Conservation (phyloP, 2,797 vertebrate species). For the Enteromius viviparus region DNA sequence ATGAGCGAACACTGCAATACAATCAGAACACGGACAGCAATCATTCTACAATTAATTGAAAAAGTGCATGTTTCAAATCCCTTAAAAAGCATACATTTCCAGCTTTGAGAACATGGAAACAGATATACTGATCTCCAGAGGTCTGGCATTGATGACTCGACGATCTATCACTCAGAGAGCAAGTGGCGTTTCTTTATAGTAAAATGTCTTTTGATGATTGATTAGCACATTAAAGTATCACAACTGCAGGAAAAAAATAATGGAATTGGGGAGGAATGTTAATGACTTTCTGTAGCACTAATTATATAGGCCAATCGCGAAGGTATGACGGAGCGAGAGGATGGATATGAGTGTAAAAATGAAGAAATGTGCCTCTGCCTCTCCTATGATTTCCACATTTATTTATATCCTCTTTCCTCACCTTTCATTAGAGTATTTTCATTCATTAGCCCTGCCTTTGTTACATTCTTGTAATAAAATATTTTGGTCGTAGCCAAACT, state of each 20-base stretch:
- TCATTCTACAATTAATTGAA: slow-evolving; percentile 9
- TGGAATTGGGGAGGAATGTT: slow-evolving; percentile 40
- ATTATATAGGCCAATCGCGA: slow-evolving; percentile 40
- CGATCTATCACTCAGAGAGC: slow-evolving; percentile 25
- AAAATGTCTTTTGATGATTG: slow-evolving; percentile 47
- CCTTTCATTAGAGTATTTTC: slow-evolving; percentile 34
- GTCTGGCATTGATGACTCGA: slow-evolving; percentile 26
- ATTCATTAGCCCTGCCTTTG: slow-evolving; percentile 31
- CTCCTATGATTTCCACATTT: slow-evolving; percentile 1
- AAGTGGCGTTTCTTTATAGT: slow-evolving; percentile 32
- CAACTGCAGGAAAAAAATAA: slow-evolving; percentile 43
- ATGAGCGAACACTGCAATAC: background rate
- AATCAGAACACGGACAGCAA: background rate
- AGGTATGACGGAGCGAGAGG: slow-evolving; percentile 28
- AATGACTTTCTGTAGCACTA: slow-evolving; percentile 50
- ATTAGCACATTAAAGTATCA: slow-evolving; percentile 49
- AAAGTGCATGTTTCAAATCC: background rate
- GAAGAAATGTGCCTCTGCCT: slow-evolving; percentile 47
- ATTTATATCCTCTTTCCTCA: slow-evolving; percentile 27
- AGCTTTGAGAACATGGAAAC: background rate
- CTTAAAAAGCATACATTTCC: background rate
- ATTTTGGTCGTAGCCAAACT: background rate
- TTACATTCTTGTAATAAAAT: background rate
- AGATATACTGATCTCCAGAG: slow-evolving; percentile 2
- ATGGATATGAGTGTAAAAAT: slow-evolving; percentile 58